Conservation (phyloP, 2,113 vertebrate species). For the Pangasianodon hypophthalmus region DNA sequence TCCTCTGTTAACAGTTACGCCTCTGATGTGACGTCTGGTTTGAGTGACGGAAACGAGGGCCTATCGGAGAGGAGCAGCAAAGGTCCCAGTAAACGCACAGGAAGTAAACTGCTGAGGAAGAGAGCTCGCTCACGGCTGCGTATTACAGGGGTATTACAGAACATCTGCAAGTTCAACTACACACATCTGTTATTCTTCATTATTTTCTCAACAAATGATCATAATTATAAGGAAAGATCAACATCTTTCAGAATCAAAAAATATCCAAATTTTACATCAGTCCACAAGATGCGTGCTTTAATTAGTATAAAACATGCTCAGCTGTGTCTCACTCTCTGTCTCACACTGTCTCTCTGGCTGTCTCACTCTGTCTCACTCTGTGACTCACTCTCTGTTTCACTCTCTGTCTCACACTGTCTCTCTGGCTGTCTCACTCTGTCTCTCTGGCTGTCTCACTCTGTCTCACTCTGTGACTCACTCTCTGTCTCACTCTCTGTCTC, state of each 20-base stretch:
- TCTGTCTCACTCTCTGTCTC: neutral
- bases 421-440: neutral
- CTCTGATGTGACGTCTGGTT: constrained; percentile 85
- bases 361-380: neutral
- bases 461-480: neutral
- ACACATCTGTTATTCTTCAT: neutral
- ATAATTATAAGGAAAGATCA: neutral
- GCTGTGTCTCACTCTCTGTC: neutral
- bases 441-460: neutral
- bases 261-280: neutral
- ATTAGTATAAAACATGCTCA: neutral
- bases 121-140: constrained; percentile 83
- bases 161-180: neutral
- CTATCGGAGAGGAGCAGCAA: constrained; percentile 72
- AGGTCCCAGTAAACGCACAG: constrained; percentile 58
- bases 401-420: too few species aligned
- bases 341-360: neutral
- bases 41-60: constrained; percentile 86
- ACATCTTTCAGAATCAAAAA: too few species aligned
- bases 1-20: constrained; percentile 71
- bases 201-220: neutral
- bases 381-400: neutral
- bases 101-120: constrained; percentile 78
- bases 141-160: constrained; percentile 80
- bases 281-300: neutral